Evolutionary conservation across 2,888 invertebrate genomes (phyloP), one percentile per base, ranked within the genome.

Genomic region (Hedya salicella): DNA sequence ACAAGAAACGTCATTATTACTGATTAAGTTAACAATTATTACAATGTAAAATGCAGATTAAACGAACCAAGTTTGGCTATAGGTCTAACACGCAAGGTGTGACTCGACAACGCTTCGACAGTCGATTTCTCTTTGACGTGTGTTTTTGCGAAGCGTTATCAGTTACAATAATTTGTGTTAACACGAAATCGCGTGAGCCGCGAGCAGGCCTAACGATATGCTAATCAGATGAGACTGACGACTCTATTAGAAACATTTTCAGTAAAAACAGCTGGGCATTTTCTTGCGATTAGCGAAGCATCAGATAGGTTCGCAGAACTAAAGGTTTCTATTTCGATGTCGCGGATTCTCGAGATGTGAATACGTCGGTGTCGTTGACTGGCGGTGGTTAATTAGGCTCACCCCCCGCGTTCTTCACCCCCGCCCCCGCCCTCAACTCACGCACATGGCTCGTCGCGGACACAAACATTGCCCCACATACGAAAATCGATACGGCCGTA

Each of bases 331-430:
- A 59, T 65, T 52, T 36, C n/a, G 17, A 71, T 71, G 76, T 70
- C 72, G 75, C 71, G 71, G 74, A 70, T 76, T 75, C 72, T 71
- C 73, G 71, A 71, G 46, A 72, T 71, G 71, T 73, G 75, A 77
- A 75, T 75, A 74, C 74, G 78, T 75, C 78, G 78, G 89, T 60
- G 88, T 90, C 84, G 81, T 80, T 79, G 90, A 87, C 88, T 88
- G 85, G 81, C 81, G 80, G 79, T 77, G 83, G 87, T 82, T 90
- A 90, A 90, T 90, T 90, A 86, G 81, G 82, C 73, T 76, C 73
- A 77, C 68, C 73, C 71, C 71, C 71, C 70, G 68, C 61, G 32
- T 19, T n/a, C 13, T 13, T 8, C 32, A 46, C 46, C 57, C 44
- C 46, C 73, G 77, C 68, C 73, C 73, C 74, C 77, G 73, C 73